A percentile compares a stretch with the other conserved stretches of the same genome.
Conservation (phyloP, 2,888 invertebrate species). For the Troilus luridus region DNA sequence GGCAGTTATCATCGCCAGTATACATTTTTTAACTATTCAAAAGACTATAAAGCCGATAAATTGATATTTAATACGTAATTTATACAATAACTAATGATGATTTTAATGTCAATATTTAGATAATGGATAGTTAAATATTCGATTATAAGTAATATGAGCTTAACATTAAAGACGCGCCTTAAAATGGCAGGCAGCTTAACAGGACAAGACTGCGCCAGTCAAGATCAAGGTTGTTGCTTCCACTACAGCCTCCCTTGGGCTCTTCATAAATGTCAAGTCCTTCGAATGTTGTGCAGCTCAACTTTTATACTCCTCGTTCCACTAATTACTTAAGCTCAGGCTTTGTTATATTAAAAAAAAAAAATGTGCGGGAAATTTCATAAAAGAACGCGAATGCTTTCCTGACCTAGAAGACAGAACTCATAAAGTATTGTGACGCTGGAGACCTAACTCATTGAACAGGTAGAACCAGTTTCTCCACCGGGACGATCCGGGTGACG, state of each 20-base stretch:
- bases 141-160: background rate
- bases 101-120: background rate
- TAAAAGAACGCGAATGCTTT: background rate
- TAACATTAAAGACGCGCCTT: background rate
- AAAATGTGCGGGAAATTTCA: background rate
- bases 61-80: too few species aligned
- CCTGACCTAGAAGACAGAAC: background rate
- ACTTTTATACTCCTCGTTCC: background rate
- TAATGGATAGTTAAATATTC: background rate
- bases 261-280: background rate
- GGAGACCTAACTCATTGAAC: slow-evolving; percentile 10
- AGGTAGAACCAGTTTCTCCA: slow-evolving; percentile 17
- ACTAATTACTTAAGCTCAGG: background rate
- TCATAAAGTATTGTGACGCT: background rate
- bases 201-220: background rate
- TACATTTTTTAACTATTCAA: too few species aligned
- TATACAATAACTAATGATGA: background rate
- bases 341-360: background rate
- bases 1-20: too few species aligned
- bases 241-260: background rate
- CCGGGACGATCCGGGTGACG: background rate
- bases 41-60: too few species aligned
- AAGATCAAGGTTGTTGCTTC: background rate
- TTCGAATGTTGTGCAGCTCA: background rate
- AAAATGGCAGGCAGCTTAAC: background rate